Evolutionary conservation across 2,797 vertebrate species (phyloP).

Genomic region (Hafferia zeledoni): DNA sequence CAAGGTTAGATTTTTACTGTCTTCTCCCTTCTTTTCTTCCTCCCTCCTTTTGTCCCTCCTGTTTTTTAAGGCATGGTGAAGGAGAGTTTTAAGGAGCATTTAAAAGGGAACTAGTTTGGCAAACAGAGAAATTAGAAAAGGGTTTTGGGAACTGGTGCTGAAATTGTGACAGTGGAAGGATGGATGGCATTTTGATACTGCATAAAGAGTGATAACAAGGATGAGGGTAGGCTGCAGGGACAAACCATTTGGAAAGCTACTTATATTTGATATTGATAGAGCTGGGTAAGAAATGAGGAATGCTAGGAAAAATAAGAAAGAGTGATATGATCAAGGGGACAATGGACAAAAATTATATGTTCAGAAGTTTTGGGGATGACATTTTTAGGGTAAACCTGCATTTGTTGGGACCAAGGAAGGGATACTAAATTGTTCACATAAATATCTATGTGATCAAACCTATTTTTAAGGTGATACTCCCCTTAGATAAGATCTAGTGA

Average conservation of each 20-base stretch:
- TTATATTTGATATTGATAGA: not conserved
- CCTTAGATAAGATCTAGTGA: not conserved
- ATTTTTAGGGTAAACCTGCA: not conserved
- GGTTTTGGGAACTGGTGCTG: not conserved
- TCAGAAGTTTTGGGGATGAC: not conserved
- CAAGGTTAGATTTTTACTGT: slow-evolving; percentile 28
- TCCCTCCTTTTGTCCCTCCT: not conserved
- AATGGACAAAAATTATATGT: not conserved
- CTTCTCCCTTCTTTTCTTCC: not conserved
- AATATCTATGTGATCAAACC: not conserved
- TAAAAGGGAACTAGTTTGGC: not conserved
- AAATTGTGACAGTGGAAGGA: not conserved
- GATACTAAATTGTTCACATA: not conserved
- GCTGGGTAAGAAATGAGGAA: not conserved
- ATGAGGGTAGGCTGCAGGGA: not conserved
- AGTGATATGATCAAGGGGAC: not conserved
- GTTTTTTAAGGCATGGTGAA: not conserved
- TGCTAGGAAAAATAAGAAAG: not conserved
- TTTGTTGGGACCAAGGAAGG: not conserved
- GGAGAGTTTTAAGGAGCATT: not conserved
- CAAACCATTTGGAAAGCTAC: not conserved
- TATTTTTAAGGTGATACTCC: not conserved
- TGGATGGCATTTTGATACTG: not conserved
- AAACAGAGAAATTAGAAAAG: not conserved
- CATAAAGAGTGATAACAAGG: not conserved